phyloP scores from a whole-genome alignment of 2,888 invertebrate genomes.

The Drosophila kanekoi region DNA sequence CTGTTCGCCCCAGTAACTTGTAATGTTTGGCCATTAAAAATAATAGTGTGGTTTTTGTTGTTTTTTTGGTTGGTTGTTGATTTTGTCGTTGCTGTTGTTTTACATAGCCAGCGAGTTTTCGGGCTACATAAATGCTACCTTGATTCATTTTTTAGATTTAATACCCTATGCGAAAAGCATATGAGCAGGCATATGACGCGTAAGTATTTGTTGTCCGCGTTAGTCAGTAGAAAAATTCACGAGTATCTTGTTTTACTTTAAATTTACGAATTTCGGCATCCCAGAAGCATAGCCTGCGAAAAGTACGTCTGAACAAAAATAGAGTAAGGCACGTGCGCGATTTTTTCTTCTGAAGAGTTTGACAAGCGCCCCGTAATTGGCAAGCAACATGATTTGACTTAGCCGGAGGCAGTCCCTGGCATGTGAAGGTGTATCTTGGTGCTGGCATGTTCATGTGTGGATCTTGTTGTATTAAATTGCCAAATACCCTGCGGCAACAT shows the following conservation, averaged over 20 bases:
- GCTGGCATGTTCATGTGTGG: constrained; percentile 2
- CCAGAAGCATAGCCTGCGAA: too few species aligned
- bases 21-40: constrained; percentile 79
- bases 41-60: constrained; percentile 73
- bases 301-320: neutral
- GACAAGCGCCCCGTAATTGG: constrained; percentile 49
- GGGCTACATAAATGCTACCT: constrained; percentile 25
- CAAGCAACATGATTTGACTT: constrained; percentile 32
- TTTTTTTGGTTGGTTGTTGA: constrained; percentile 13
- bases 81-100: constrained; percentile 27
- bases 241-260: too few species aligned
- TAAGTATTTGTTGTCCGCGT: neutral
- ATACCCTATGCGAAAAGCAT: constrained; percentile 15
- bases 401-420: constrained; percentile 30
- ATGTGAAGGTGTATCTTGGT: constrained; percentile 4
- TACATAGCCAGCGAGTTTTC: constrained; percentile 26
- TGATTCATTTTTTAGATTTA: constrained; percentile 10
- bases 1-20: constrained; percentile 56
- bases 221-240: neutral
- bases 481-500: constrained; percentile 63
- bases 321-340: constrained; percentile 9
- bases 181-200: constrained; percentile 1
- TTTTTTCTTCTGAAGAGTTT: constrained; percentile 27
- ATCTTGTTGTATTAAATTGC: constrained; percentile 31
- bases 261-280: too few species aligned